Percentiles rank a stretch among this genome's conserved stretches.
phyloP scores from a whole-genome alignment of 2,888 invertebrate genomes.

The Gymnocheta viridis region DNA sequence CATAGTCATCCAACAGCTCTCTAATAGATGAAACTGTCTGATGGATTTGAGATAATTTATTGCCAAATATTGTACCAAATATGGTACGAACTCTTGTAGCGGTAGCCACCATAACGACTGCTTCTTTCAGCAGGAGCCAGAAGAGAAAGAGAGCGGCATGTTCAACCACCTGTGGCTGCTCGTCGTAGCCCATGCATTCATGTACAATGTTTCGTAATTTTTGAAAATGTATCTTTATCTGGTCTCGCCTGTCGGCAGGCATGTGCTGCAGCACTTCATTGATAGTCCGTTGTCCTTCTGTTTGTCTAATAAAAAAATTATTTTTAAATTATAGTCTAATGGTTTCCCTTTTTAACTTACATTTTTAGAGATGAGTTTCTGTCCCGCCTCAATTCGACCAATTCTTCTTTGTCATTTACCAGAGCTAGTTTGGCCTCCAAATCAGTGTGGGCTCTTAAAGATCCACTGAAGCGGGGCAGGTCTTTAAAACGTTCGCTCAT shows the following conservation, averaged over 20 bases:
- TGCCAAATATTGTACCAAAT: conserved; percentile 84
- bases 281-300: conserved; percentile 73
- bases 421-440: conserved; percentile 80
- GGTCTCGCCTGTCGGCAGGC: conserved; percentile 71
- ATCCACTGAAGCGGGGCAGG: conserved; percentile 86
- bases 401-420: conserved; percentile 53
- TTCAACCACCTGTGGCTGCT: conserved; percentile 84
- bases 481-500: conserved; percentile 70
- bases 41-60: conserved; percentile 84
- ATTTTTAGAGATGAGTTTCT: conserved; percentile 59
- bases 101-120: conserved; percentile 84
- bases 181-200: conserved; percentile 83
- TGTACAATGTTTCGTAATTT: conserved; percentile 79
- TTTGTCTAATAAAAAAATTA: conserved; percentile 26
- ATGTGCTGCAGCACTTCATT: conserved; percentile 73
- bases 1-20: conserved; percentile 82
- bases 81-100: conserved; percentile 84
- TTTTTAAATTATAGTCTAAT: neutral
- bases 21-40: conserved; percentile 84
- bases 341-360: conserved; percentile 60
- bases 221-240: conserved; percentile 76
- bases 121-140: conserved; percentile 84
- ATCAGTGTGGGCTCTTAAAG: conserved; percentile 85
- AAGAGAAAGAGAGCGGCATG: conserved; percentile 86
- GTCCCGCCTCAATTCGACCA: conserved; percentile 64